Base-by-base conservation (phyloP, 1,140 invertebrate genomes). In the Lepidostoma basale region DNA sequence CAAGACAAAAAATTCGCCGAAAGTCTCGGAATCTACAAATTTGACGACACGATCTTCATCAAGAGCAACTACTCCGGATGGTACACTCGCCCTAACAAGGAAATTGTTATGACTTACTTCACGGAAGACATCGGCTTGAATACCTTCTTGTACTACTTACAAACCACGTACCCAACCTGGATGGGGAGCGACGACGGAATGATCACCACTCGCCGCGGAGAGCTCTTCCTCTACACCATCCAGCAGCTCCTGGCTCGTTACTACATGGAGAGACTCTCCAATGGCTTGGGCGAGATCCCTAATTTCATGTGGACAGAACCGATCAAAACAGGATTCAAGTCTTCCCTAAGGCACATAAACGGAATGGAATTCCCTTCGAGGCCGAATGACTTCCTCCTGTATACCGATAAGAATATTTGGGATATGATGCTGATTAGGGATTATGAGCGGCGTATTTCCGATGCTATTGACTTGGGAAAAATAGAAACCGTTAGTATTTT, bases 81-180 rank as follows among this genome's bases (percentile, higher is more conserved):
- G 79, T 84, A 88, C 69, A 70, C 84, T 1, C 70, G 72, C 56
- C 75, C 78, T 23, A 83, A 86, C 64, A 79, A 82, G n/a, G 88
- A 91, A 67, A 83, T 86, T 73, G 78, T 82, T 49, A 67, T 92
- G 10, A 84, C 87, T 28, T 92, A 93, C 79, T 92, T 90, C 78
- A 88, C 85, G 40, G 89, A 92, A 76, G 91, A 91, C 75, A 81
- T 88, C 66, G 84, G 85, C 42, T 78, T 91, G 9, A 92, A 92
- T 77, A 80, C 86, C n/a, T 90, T 85, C 77, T 58, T 88, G 73
- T 86, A 83, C 74, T 84, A 80, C 76, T 82, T 81, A 77, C 82
- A 85, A 72, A 63, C 82, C 28, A 78, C 85, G 39, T 81, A 77
- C 47, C 84, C 86, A 1, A 79, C 79, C 79, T 86, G 84, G 83